Evolutionary conservation across 2,797 vertebrate species (phyloP).

Genomic region (Falco cherrug): DNA sequence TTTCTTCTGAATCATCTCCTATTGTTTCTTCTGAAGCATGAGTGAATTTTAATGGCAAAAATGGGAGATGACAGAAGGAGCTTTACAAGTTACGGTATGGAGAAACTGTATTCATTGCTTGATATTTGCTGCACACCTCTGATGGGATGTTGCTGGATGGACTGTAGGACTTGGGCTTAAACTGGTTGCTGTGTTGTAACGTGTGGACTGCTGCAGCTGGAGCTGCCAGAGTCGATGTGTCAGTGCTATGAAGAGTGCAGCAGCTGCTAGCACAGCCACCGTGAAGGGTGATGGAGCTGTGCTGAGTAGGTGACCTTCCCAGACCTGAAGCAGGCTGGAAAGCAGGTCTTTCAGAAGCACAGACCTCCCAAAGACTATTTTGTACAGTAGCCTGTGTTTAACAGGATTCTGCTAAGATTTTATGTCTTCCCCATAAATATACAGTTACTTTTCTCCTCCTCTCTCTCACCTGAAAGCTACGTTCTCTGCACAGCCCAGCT

Average conservation of each 20-base stretch:
- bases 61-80: neutral
- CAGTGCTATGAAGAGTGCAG: neutral
- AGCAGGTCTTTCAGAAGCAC: neutral
- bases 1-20: neutral
- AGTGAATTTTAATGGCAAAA: neutral
- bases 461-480: neutral
- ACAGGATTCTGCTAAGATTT: neutral
- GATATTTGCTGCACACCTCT: accelerated
- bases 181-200: neutral
- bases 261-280: neutral
- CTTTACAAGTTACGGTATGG: neutral
- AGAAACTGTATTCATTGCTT: neutral
- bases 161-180: neutral
- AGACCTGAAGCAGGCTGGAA: neutral
- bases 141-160: neutral
- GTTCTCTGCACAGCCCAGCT: neutral
- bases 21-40: neutral
- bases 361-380: neutral
- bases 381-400: neutral
- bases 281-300: neutral
- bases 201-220: neutral
- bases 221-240: neutral
- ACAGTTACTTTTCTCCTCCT: neutral
- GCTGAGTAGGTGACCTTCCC: neutral
- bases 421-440: neutral